Evolutionary conservation across 2,797 vertebrate genomes (phyloP).

Genomic region (Podarcis lilfordi): DNA sequence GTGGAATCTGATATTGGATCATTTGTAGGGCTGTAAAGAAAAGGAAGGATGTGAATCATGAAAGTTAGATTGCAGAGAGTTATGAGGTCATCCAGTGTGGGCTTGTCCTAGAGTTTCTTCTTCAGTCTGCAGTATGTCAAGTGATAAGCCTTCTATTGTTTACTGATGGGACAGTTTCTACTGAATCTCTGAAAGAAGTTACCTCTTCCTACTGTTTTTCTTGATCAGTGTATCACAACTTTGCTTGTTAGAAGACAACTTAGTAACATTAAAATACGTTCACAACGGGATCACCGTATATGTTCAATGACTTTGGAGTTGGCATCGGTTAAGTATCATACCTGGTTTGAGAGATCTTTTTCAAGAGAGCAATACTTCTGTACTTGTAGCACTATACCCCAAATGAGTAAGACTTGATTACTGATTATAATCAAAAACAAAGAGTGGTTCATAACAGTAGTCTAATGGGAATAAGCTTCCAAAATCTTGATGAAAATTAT

Average conservation of each 20-base stretch:
- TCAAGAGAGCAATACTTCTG: not conserved
- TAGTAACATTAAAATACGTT: not conserved
- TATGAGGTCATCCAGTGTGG: slow-evolving; percentile 1
- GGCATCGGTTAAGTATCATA: not conserved
- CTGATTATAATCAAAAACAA: not conserved
- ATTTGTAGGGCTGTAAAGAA: not conserved
- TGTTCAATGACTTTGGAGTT: not conserved
- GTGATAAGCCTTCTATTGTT: slow-evolving; percentile 21
- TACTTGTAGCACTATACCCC: not conserved
- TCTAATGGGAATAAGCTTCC: not conserved
- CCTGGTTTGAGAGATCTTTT: not conserved
- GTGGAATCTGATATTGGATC: not conserved
- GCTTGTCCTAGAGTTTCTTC: not conserved
- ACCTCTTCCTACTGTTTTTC: not conserved
- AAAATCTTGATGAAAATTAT: not conserved
- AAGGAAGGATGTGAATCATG: slow-evolving; percentile 24
- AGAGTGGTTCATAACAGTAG: not conserved
- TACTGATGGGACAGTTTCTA: not conserved
- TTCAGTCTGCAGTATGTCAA: not conserved
- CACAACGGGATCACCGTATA: not conserved
- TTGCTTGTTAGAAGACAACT: not conserved
- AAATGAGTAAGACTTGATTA: not conserved
- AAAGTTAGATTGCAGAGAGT: not conserved
- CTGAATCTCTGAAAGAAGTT: not conserved
- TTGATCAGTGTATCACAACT: not conserved